Evolutionary conservation across 1,140 invertebrate species (phyloP), one percentile per base, ranked within the genome.

Genomic region (Drosophila littoralis): DNA sequence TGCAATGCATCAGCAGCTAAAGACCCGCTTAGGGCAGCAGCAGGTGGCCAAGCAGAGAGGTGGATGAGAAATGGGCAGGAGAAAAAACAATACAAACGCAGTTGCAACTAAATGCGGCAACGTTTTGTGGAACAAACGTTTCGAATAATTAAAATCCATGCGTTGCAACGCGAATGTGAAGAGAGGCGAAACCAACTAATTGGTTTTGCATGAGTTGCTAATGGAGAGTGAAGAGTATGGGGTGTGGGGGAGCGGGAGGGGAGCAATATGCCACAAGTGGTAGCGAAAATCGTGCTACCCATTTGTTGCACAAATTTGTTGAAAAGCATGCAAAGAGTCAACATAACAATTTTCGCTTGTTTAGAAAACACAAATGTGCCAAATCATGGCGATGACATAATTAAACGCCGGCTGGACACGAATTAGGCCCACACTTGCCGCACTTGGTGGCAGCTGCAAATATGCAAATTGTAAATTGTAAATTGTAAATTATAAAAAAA

Each of bases 161-260:
- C 64, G 17, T 48, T 60, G 38, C 74, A 69, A 58, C 63, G 66
- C 68, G 66, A 66, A 81, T 80, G 78, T 66, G 83, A 72, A 61
- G 79, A 81, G 83, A 82, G 79, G 82, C 82, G 83, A 88, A 74
- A 88, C 83, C 68, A 82, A 70, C 82, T 86, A 86, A 86, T 86
- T 88, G 82, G 82, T 86, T 88, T 86, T 86, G 82, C 82, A 86
- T 86, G 82, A 86, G 76, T 79, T 65, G 17, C 15, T 9, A 13
- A 36, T 54, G 51, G 50, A 5, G 10, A 15, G n/a, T 7, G 3
- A 5, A 8, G 3, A 7, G 28, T 7, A 32, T 2, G 2, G 35
- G n/a, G 5, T 65, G 59, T 66, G 61, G 51, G 64, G 43, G 54
- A 48, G 61, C 46, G 64, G 43, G 54, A 48, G 40, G 2, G 6